A percentile compares a stretch with the other conserved stretches of the same genome.
phyloP scores from a whole-genome alignment of 1,140 invertebrate species.

The Rhopalosiphum maidis region DNA sequence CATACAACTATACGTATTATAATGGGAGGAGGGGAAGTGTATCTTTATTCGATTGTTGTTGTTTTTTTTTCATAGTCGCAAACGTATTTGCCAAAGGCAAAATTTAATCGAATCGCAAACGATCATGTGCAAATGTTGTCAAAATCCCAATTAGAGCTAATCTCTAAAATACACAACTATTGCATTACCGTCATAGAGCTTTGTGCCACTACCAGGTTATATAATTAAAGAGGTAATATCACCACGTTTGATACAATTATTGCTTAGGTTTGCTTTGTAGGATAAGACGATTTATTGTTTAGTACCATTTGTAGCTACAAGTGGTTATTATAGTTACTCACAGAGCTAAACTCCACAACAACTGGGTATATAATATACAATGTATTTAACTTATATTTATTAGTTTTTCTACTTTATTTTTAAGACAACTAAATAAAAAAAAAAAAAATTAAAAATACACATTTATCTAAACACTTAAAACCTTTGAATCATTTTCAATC shows the following conservation, averaged over 20 bases:
- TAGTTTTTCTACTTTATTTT: background rate
- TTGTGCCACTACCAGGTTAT: background rate
- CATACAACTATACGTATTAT: background rate
- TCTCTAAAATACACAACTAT: constrained; percentile 48
- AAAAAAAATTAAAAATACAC: background rate
- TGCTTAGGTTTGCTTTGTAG: background rate
- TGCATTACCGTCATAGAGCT: constrained; percentile 28
- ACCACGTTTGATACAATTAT: background rate
- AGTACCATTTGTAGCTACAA: background rate
- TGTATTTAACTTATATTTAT: background rate
- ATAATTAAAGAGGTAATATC: constrained; percentile 26
- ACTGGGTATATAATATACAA: background rate
- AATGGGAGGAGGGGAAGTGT: background rate
- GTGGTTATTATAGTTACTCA: background rate
- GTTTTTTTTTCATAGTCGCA: background rate
- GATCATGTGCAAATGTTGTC: constrained; percentile 5
- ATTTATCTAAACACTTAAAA: background rate
- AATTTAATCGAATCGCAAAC: background rate
- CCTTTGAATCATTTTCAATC: background rate
- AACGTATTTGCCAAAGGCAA: background rate
- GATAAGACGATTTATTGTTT: background rate
- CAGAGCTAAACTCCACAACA: background rate
- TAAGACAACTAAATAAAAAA: background rate
- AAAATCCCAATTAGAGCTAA: constrained; percentile 19
- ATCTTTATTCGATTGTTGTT: background rate